phyloP scores from a whole-genome alignment of 2,113 vertebrate species.

The Gadus chalcogrammus region DNA sequence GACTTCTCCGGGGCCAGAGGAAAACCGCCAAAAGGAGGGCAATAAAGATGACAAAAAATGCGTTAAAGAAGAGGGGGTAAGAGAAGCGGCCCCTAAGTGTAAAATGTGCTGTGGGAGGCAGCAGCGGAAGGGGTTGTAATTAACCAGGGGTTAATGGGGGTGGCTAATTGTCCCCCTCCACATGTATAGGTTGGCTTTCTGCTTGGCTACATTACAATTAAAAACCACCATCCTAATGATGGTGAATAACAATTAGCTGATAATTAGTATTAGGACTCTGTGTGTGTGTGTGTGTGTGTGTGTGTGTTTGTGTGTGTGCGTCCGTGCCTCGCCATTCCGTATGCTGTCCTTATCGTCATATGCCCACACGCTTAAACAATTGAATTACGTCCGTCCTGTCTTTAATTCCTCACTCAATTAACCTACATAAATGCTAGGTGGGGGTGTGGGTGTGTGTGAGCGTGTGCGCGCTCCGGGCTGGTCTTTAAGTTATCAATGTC shows the following conservation, averaged over 20 bases:
- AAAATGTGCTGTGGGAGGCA: conserved; percentile 68
- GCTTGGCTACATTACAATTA: conserved; percentile 79
- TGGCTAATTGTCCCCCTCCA: conserved; percentile 75
- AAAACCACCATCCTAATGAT: conserved; percentile 73
- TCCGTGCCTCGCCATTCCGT: conserved; percentile 49
- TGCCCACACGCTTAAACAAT: conserved; percentile 42
- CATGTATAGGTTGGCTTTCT: conserved; percentile 78
- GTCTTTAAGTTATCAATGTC: conserved; percentile 55
- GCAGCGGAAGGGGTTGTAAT: conserved; percentile 72
- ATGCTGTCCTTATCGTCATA: conserved; percentile 56
- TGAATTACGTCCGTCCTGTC: conserved; percentile 49
- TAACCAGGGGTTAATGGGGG: conserved; percentile 80
- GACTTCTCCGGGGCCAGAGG: too few relatives aligned
- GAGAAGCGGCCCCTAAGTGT: conserved; percentile 26
- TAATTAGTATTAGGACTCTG: conserved; percentile 72
- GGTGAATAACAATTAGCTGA: conserved; percentile 78
- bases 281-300: conserved; percentile 7
- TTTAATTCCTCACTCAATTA: conserved; percentile 70
- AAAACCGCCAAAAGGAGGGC: conserved; percentile 48
- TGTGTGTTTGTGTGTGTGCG: conserved; percentile 5
- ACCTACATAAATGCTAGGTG: conserved; percentile 57
- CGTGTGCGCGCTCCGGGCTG: conserved; percentile 48
- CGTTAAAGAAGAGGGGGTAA: conserved; percentile 59
- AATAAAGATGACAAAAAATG: conserved; percentile 39
- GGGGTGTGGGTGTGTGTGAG: conserved; percentile 40